phyloP scores from a whole-genome alignment of 2,113 vertebrate species.

The Pelusios castaneus region DNA sequence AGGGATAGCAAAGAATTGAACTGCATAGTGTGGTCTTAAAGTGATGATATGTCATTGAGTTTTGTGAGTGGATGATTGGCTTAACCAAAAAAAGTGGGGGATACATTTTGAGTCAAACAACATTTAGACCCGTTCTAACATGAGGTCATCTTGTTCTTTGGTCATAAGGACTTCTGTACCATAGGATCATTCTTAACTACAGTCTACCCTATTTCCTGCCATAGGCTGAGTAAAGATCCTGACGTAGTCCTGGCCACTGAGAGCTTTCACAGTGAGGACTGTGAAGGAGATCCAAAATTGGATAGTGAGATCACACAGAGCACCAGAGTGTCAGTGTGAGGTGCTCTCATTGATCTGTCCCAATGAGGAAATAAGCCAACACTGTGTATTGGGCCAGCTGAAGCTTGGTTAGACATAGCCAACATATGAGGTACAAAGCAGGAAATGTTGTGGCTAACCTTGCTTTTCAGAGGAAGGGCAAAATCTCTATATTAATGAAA shows the following conservation, averaged over 20 bases:
- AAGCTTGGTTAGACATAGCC: background rate
- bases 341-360: background rate
- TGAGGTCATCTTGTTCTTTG: no score
- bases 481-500: background rate
- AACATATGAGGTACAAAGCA: background rate
- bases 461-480: background rate
- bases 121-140: no score
- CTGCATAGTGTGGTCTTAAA: no score
- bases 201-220: background rate
- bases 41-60: no score
- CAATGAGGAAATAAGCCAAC: background rate
- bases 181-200: background rate
- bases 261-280: background rate
- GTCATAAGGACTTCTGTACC: background rate
- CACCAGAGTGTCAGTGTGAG: background rate
- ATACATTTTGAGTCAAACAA: no score
- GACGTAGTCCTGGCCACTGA: background rate
- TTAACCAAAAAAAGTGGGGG: no score
- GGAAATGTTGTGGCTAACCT: background rate
- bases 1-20: no score
- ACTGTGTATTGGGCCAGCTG: background rate
- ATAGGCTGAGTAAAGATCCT: background rate
- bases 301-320: background rate
- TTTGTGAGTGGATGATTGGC: no score
- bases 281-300: background rate